These are phyloP conservation scores for Crypturellus tataupa DNA, from an alignment of 2,797 vertebrate species.

Conservation along the genomic window DNA sequence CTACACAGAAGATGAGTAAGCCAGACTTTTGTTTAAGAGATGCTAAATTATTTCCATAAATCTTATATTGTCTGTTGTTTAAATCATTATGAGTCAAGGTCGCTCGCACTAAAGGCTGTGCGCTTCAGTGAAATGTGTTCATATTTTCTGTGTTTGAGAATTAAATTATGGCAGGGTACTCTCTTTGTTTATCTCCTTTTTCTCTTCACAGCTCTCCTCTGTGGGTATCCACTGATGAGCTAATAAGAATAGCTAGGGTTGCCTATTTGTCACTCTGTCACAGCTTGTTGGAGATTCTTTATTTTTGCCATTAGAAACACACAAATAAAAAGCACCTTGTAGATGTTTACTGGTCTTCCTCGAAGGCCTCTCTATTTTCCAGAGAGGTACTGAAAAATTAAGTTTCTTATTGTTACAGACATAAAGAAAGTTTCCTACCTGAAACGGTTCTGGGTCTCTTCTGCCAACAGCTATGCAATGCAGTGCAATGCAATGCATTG, in stretches of 20 bases:
- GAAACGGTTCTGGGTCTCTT: not conserved
- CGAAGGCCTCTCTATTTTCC: not conserved
- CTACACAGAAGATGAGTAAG: constrained; percentile 5
- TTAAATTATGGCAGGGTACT: constrained; percentile 49
- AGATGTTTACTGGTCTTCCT: not conserved
- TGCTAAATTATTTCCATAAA: constrained; percentile 64
- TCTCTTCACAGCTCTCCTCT: constrained; percentile 41
- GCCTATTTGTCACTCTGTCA: constrained; percentile 53
- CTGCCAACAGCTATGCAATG: not conserved
- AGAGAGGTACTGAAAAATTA: not conserved
- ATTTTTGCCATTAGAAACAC: constrained; percentile 59
- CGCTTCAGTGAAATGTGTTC: constrained; percentile 6
- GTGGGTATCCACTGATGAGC: constrained; percentile 48
- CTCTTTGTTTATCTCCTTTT: constrained; percentile 31
- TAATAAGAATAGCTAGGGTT: constrained; percentile 17
- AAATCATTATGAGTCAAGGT: constrained; percentile 55
- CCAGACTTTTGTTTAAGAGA: constrained; percentile 57
- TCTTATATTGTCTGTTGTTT: constrained; percentile 22
- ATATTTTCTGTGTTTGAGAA: constrained; percentile 57
- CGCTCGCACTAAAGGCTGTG: constrained; percentile 25
- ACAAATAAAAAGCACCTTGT: constrained; percentile 32
- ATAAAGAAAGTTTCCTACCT: not conserved
- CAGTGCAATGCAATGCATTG: not conserved
- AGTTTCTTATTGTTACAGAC: not conserved
- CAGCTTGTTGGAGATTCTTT: constrained; percentile 42